These are phyloP conservation scores for Pterostichus madidus DNA, from an alignment of 2,888 invertebrate genomes.

Conservation along the genomic window DNA sequence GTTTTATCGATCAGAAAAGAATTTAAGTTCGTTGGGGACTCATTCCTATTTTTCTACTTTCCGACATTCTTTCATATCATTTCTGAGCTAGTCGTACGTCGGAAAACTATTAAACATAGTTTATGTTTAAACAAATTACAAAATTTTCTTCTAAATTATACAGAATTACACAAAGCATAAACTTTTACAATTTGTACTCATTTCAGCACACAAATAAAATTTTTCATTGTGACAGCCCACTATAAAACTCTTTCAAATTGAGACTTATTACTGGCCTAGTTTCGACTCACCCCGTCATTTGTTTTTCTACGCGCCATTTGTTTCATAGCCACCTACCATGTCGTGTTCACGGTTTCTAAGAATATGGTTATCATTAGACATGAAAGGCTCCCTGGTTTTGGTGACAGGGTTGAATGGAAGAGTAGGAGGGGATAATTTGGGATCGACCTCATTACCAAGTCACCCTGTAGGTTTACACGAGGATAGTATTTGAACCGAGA, in stretches of 20 bases:
- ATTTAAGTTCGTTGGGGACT: neutral
- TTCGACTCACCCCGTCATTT: constrained; percentile 25
- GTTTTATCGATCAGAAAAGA: constrained; percentile 10
- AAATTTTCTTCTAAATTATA: too few relatives aligned
- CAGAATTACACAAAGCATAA: too few relatives aligned
- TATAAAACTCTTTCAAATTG: constrained; percentile 17
- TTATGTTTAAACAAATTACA: too few relatives aligned
- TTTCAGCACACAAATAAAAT: constrained; percentile 9
- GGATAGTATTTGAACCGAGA: neutral
- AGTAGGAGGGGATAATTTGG: neutral
- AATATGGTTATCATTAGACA: constrained; percentile 20
- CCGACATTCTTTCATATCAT: too few relatives aligned
- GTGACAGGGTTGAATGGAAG: neutral
- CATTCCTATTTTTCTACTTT: neutral
- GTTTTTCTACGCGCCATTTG: constrained; percentile 41
- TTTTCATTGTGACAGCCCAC: constrained; percentile 12
- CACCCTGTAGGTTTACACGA: neutral
- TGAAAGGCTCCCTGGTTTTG: constrained; percentile 11
- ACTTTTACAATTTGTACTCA: neutral
- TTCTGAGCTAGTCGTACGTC: too few relatives aligned
- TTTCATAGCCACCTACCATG: constrained; percentile 25
- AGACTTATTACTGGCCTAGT: constrained; percentile 45
- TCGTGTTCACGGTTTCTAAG: constrained; percentile 16
- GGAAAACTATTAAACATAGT: too few relatives aligned
- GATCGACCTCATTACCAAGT: constrained; percentile 24